Conservation (phyloP, 2,888 invertebrate species). For the Drosophila meridionalis region DNA sequence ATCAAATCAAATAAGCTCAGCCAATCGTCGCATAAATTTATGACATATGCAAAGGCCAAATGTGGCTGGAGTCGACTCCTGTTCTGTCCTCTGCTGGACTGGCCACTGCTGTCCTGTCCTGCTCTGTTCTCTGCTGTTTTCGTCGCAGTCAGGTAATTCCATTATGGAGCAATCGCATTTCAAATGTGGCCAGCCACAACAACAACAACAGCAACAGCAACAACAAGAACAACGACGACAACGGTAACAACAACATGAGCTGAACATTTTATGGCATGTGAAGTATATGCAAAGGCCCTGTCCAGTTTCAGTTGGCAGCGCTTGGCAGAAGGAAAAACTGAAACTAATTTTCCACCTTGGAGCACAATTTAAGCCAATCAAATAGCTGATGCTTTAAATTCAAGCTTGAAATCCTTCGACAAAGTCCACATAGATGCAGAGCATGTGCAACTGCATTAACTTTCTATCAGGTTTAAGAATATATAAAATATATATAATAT, state of each 20-base stretch:
- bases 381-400: slow-evolving; percentile 57
- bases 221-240: slow-evolving; percentile 19
- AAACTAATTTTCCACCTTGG: slow-evolving; percentile 83
- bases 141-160: slow-evolving; percentile 58
- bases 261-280: slow-evolving; percentile 27
- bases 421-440: background rate
- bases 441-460: slow-evolving; percentile 3
- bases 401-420: background rate
- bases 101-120: background rate
- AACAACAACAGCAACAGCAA: slow-evolving; percentile 18
- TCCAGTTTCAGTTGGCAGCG: slow-evolving; percentile 27
- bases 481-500: background rate
- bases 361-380: slow-evolving; percentile 72
- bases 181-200: slow-evolving; percentile 26
- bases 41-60: slow-evolving; percentile 60
- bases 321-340: slow-evolving; percentile 38
- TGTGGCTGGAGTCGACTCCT: slow-evolving; percentile 13
- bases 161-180: slow-evolving; percentile 70
- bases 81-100: background rate
- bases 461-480: no score
- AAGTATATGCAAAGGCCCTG: slow-evolving; percentile 23
- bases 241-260: slow-evolving; percentile 13
- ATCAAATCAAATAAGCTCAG: slow-evolving; percentile 72
- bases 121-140: slow-evolving; percentile 10
- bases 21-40: slow-evolving; percentile 74